A percentile compares a stretch with the other conserved stretches of the same genome.
phyloP scores from a whole-genome alignment of 2,797 vertebrate genomes.

The Cercopithecus mitis region DNA sequence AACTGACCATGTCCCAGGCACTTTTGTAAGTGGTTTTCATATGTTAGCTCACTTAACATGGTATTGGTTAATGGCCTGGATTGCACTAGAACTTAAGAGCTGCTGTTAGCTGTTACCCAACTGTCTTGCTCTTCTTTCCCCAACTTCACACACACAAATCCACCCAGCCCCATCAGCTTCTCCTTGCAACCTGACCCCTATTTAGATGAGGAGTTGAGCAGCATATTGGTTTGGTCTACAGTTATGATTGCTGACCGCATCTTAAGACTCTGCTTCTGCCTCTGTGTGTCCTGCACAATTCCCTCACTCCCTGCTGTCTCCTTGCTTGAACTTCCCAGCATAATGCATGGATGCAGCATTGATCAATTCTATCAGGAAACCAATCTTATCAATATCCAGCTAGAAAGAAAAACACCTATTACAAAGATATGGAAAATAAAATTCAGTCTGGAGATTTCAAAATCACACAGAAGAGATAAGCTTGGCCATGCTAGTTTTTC shows the following conservation, averaged over 20 bases:
- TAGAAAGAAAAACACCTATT: background rate
- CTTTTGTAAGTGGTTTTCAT: background rate
- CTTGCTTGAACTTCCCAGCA: background rate
- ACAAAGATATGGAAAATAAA: background rate
- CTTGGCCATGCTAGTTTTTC: background rate
- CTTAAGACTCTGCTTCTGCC: background rate
- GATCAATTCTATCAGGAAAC: background rate
- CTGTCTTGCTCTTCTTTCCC: background rate
- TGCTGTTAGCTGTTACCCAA: background rate
- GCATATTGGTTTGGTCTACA: background rate
- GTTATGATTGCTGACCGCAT: background rate
- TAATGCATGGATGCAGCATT: background rate
- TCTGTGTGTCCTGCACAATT: background rate
- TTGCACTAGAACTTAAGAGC: background rate
- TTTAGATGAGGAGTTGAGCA: background rate
- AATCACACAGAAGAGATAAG: constrained; percentile 3
- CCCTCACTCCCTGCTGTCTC: background rate
- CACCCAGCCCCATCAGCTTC: background rate
- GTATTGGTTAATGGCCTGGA: background rate
- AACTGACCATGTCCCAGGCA: background rate
- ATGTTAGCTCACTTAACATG: background rate
- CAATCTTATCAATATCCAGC: background rate
- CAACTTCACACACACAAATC: background rate
- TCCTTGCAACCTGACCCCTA: background rate
- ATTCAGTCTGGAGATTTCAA: background rate